Evolutionary conservation across 2,113 vertebrate species (phyloP).

Genomic region (Menura novaehollandiae): DNA sequence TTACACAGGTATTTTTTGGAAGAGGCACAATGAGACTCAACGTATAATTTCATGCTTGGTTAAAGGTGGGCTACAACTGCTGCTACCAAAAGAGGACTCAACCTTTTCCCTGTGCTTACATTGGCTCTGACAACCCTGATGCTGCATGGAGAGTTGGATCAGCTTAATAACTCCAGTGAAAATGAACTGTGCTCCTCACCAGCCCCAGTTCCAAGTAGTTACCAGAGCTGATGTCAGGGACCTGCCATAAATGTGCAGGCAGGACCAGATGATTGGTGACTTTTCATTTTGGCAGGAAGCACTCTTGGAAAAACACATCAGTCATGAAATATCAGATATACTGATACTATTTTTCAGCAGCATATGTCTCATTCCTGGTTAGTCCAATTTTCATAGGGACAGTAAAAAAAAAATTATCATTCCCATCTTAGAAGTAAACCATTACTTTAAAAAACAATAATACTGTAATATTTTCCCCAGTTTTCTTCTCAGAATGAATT

Average conservation of each 20-base stretch:
- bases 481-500: not conserved
- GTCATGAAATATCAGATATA: not conserved
- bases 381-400: not conserved
- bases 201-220: not conserved
- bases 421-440: not conserved
- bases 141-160: not conserved
- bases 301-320: not conserved
- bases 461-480: not conserved
- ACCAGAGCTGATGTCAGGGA: not conserved
- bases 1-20: not conserved
- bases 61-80: not conserved
- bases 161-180: not conserved
- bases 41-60: conserved; percentile 21
- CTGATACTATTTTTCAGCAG: not conserved
- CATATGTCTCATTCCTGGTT: not conserved
- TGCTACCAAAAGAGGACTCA: not conserved
- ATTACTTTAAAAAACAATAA: not conserved
- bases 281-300: not conserved
- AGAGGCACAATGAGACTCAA: not conserved
- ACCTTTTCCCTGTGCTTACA: not conserved
- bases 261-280: not conserved
- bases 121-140: not conserved
- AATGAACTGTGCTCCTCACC: not conserved
- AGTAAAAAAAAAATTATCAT: not conserved
- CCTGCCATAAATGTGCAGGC: not conserved